Conservation (phyloP, 1,140 invertebrate genomes). For the Apis mellifera region Amel_HAv3.1 CM009939.2:6388001-6388500, state of each 20-base stretch:
- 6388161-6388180: neutral
- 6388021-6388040: no score
- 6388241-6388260: conserved; percentile 6
- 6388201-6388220: neutral
- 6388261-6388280: neutral
- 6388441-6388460: neutral
- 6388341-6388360: neutral
- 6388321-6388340: conserved; percentile 4
- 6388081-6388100: no score
- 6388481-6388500: no score
- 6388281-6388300: neutral
- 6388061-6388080: no score
- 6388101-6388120: no score
- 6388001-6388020: no score
- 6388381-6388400: conserved; percentile 12
- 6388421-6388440: neutral
- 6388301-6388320: neutral
- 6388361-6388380: neutral
- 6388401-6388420: conserved; percentile 28
- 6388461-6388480: no score
- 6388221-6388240: neutral
- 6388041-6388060: no score
- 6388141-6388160: neutral
- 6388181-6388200: neutral
- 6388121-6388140: no score